phyloP scores from a whole-genome alignment of 2,797 vertebrate species.

The Eupleurogrammus muticus region DNA sequence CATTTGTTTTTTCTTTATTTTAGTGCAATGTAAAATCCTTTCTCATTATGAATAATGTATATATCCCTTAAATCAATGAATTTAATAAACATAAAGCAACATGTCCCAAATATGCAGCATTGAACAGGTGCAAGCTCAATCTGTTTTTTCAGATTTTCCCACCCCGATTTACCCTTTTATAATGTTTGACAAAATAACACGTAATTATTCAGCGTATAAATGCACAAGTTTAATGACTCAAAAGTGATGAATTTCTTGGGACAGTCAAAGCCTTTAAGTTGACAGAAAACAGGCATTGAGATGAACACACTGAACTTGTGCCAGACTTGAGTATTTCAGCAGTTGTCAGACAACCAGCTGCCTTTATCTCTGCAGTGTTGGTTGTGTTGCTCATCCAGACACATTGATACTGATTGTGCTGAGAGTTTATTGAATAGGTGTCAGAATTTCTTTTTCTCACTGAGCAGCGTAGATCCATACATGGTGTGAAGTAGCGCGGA shows the following conservation, averaged over 20 bases:
- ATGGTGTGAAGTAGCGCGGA: neutral
- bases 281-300: neutral
- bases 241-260: neutral
- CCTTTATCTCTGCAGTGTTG: conserved; percentile 34
- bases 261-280: neutral
- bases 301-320: neutral
- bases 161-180: too few species aligned
- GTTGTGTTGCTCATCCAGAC: conserved; percentile 48
- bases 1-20: too few species aligned
- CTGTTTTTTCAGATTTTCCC: too few species aligned
- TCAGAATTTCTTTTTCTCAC: conserved; percentile 42
- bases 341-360: conserved; percentile 40
- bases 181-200: too few species aligned
- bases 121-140: too few species aligned
- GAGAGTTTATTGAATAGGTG: conserved; percentile 66
- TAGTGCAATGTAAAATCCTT: too few species aligned
- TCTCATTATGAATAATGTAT: too few species aligned
- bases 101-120: too few species aligned
- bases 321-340: conserved; percentile 34
- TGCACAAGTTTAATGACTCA: neutral
- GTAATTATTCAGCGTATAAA: neutral
- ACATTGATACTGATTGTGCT: conserved; percentile 52
- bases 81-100: too few species aligned
- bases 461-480: conserved; percentile 24
- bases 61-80: too few species aligned